Evolutionary conservation across 2,797 vertebrate genomes (phyloP), one percentile per base, ranked within the genome.

Genomic region (Anomalospiza imberbis): DNA sequence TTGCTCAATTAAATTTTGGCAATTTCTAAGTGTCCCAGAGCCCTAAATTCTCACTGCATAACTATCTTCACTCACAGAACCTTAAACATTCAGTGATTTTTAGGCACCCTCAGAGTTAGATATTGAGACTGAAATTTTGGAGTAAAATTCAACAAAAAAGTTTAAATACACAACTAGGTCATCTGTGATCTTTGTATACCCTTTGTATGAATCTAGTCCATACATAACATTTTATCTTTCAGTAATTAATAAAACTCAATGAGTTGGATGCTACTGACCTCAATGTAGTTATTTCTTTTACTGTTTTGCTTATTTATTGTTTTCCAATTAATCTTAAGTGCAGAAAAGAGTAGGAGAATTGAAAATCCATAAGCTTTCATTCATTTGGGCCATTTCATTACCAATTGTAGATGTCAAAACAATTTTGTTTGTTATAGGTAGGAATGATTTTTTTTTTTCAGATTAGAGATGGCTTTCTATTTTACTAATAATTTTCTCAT

Each of bases 21-120:
- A 16, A 44, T 48, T 82, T 82, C 17, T 68, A 17, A 13, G 16
- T 53, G 3, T 72, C 11, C 8, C 20, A 67, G 55, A 34, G 2
- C 1, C 0, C 11, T 66, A 13, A 84, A 81, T 74, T 74, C 36
- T 74, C 15, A 48, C 40, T 63, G 9, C 0, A 0, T 53, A 42
- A 10, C 11, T 81, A 5, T 40, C 12, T 66, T 73, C 21, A 32
- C 9, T 53, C 60, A 36, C 21, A 61, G 50, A 85, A 75, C 10
- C 5, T n/a, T 68, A 76, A 8, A 29, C 1, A 19, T 48, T 36
- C 3, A 10, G 13, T 65, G 47, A 53, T 65, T 68, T 68, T 72
- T 61, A 76, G 19, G 29, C 2, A 7, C 5, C 8, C 25, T 61
- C 31, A 18, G 34, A 7, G 5, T 71, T 48, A 73, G 48, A 58